Conservation (phyloP, 2,888 invertebrate genomes). For the Epiblema foenella region DNA sequence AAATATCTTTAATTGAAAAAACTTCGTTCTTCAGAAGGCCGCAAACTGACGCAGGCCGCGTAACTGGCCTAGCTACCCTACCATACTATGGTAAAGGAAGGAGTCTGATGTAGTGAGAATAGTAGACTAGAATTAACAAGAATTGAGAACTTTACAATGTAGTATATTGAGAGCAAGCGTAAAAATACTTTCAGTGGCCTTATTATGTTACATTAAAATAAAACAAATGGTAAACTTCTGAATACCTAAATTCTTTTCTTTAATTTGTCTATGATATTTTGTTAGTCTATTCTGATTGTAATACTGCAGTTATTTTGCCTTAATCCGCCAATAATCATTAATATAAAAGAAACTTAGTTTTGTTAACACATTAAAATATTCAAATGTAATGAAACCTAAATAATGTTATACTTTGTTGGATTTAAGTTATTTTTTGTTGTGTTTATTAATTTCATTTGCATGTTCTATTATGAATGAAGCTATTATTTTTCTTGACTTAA, state of each 20-base stretch:
- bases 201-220: conserved; percentile 27
- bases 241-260: neutral
- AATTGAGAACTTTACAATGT: neutral
- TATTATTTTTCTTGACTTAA: conserved; percentile 50
- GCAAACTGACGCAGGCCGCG: no score
- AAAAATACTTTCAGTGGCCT: conserved; percentile 39
- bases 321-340: neutral
- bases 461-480: conserved; percentile 47
- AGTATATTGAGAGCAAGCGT: neutral
- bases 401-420: conserved; percentile 34
- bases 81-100: no score
- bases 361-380: neutral
- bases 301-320: neutral
- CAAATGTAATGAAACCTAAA: conserved; percentile 14
- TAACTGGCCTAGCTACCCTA: no score
- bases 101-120: no score
- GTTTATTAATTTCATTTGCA: conserved; percentile 50
- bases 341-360: neutral
- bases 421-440: conserved; percentile 46
- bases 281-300: neutral
- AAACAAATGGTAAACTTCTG: conserved; percentile 20
- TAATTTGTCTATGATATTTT: neutral
- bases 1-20: no score
- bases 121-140: no score
- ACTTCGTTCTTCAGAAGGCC: no score